phyloP scores from a whole-genome alignment of 2,797 vertebrate species.

The Pseudomugil tenellus region DNA sequence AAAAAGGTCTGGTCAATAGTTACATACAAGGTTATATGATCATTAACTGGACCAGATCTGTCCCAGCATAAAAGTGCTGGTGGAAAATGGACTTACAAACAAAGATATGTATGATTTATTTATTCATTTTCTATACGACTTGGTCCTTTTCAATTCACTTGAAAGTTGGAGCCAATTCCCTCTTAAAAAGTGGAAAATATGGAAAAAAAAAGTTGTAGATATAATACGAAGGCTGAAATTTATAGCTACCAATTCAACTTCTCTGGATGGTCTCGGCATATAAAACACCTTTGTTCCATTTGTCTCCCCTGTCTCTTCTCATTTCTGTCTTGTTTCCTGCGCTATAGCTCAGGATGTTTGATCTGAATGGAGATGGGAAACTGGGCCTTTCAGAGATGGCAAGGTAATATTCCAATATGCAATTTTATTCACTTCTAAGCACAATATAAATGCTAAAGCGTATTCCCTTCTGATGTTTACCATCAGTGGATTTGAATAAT shows the following conservation, averaged over 20 bases:
- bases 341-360: constrained; percentile 93
- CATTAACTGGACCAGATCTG: neutral
- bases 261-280: constrained; percentile 23
- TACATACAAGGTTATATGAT: neutral
- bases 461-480: constrained; percentile 19
- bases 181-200: too few relatives aligned
- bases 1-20: neutral
- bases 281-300: constrained; percentile 57
- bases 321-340: constrained; percentile 71
- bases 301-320: constrained; percentile 76
- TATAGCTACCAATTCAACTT: neutral
- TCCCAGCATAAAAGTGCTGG: too few relatives aligned
- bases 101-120: neutral
- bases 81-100: neutral
- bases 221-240: constrained; percentile 1
- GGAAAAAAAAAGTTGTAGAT: neutral
- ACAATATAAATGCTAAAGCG: constrained; percentile 34
- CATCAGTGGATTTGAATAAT: constrained; percentile 37
- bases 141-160: too few relatives aligned
- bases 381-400: constrained; percentile 97
- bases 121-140: too few relatives aligned
- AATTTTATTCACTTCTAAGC: constrained; percentile 38
- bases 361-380: constrained; percentile 96
- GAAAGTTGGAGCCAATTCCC: neutral
- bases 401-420: constrained; percentile 76